phyloP scores from a whole-genome alignment of 1,140 invertebrate genomes.

The Steinernema feltiae region DNA sequence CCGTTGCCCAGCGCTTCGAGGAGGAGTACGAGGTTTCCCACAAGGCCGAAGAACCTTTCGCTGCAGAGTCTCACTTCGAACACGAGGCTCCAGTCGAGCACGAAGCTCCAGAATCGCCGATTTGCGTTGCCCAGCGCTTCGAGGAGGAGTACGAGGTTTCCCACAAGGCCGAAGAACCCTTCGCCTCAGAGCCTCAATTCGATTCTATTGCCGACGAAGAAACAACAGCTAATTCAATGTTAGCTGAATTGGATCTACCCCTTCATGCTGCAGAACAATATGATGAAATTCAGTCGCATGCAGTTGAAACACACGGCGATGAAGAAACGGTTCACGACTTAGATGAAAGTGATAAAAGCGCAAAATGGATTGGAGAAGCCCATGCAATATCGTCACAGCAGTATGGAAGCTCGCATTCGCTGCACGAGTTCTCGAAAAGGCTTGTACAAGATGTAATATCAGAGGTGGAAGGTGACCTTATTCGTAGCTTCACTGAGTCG shows the following conservation, averaged over 20 bases:
- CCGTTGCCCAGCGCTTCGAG: neutral
- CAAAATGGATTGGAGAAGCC: neutral
- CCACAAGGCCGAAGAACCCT: neutral
- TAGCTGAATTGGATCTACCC: neutral
- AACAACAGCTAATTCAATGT: neutral
- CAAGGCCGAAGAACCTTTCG: constrained; percentile 17
- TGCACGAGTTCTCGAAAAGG: neutral
- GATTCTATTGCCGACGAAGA: neutral
- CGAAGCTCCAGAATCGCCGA: neutral
- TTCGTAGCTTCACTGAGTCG: neutral
- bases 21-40: constrained; percentile 12
- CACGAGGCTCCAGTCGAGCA: neutral
- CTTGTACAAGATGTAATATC: neutral
- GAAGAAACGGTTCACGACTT: neutral
- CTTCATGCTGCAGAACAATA: neutral
- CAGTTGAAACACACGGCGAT: neutral
- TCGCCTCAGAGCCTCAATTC: neutral
- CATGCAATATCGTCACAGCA: neutral
- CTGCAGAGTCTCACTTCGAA: constrained; percentile 13
- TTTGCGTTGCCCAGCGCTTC: neutral
- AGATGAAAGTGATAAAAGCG: neutral
- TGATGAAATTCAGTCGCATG: neutral
- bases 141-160: constrained; percentile 2
- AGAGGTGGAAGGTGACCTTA: neutral
- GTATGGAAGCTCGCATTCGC: neutral